Evolutionary conservation across 2,888 invertebrate genomes (phyloP).

Genomic region (Masnerella sp.): DNA sequence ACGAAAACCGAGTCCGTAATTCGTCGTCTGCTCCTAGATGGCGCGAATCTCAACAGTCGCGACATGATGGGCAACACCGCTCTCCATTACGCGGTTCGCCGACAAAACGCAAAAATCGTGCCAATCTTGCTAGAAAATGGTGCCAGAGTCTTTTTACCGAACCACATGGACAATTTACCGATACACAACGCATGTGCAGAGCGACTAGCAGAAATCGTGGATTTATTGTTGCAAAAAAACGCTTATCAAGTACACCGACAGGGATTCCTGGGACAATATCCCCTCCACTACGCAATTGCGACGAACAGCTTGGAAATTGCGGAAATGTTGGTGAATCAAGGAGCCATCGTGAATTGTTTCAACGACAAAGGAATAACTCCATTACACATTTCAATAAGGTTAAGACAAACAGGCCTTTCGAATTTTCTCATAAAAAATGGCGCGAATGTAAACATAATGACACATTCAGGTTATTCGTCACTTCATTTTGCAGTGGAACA

Average conservation of each 20-base stretch:
- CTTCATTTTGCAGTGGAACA: not conserved
- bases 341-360: not conserved
- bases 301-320: no score
- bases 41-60: not conserved
- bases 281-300: not conserved
- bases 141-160: no score
- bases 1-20: not conserved
- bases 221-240: not conserved
- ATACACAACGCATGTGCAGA: no score
- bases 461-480: not conserved
- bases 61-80: not conserved
- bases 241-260: not conserved
- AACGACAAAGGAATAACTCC: not conserved
- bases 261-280: not conserved
- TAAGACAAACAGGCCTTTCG: not conserved
- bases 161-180: no score
- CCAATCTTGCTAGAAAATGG: no score
- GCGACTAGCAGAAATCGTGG: not conserved
- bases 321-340: not conserved
- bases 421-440: not conserved
- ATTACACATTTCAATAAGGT: not conserved
- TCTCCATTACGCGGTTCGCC: not conserved
- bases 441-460: not conserved
- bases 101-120: no score
- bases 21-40: not conserved